phyloP scores from a whole-genome alignment of 2,113 vertebrate species.

The Toxostoma redivivum region DNA sequence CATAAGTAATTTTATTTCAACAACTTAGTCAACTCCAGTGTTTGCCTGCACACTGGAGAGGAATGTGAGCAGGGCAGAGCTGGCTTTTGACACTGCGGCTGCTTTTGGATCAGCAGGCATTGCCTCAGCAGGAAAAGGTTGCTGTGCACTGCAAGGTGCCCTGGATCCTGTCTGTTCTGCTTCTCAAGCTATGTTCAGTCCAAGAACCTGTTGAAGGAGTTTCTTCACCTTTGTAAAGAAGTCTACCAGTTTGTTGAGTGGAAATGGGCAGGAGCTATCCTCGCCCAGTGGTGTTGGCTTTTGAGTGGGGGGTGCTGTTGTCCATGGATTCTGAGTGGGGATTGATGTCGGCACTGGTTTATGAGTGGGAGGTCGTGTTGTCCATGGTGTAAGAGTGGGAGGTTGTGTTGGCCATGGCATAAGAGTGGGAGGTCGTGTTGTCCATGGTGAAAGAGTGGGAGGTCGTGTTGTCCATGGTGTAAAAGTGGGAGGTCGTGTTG shows the following conservation, averaged over 20 bases:
- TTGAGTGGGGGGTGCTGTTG: too few species aligned
- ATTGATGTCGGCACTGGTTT: too few species aligned
- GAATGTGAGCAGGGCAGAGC: background rate
- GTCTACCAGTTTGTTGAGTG: background rate
- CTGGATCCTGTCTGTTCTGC: background rate
- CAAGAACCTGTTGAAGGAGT: background rate
- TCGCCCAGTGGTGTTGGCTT: rapidly evolving
- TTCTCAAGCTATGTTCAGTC: background rate
- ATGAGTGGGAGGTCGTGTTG: too few species aligned
- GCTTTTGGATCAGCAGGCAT: background rate
- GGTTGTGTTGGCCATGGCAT: too few species aligned
- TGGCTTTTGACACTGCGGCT: background rate
- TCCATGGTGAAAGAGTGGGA: too few species aligned
- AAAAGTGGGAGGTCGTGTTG: too few species aligned
- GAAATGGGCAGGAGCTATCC: background rate
- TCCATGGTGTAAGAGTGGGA: too few species aligned
- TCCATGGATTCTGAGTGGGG: too few species aligned
- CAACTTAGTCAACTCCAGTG: background rate
- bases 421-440: too few species aligned
- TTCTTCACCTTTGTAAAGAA: background rate
- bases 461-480: too few species aligned
- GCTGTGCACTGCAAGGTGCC: rapidly evolving
- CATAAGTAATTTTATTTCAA: background rate
- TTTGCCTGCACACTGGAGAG: background rate
- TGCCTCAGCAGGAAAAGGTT: background rate